Percentiles rank a stretch among this genome's conserved stretches.
phyloP scores from a whole-genome alignment of 2,888 invertebrate genomes.

The Drosophila flavopinicola region DNA sequence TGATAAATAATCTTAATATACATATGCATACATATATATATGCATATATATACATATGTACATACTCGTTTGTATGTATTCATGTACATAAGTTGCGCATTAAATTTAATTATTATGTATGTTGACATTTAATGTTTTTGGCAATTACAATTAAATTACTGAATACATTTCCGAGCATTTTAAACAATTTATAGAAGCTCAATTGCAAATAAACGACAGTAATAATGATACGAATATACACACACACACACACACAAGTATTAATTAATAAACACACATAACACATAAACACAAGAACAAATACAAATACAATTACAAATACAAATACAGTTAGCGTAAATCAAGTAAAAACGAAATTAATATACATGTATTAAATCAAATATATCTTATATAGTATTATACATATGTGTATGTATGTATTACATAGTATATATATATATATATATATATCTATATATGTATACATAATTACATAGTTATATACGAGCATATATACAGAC shows the following conservation, averaged over 20 bases:
- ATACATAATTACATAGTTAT: slow-evolving; percentile 43
- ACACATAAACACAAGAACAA: slow-evolving; percentile 3
- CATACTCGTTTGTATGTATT: slow-evolving; percentile 19
- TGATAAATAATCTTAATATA: slow-evolving; percentile 2
- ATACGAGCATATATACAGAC: slow-evolving; percentile 47
- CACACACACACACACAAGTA: too few relatives aligned
- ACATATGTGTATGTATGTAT: slow-evolving; percentile 25
- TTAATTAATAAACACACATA: slow-evolving; percentile 16
- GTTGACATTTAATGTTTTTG: slow-evolving; percentile 38
- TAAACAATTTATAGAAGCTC: slow-evolving; percentile 20
- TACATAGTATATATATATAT: slow-evolving; percentile 21
- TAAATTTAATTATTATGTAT: slow-evolving; percentile 51
- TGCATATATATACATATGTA: slow-evolving; percentile 3
- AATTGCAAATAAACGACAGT: slow-evolving; percentile 8
- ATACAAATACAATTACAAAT: slow-evolving; percentile 10
- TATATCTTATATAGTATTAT: slow-evolving; percentile 38
- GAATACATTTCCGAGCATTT: slow-evolving; percentile 20
- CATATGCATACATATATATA: too few relatives aligned
- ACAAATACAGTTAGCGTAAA: slow-evolving; percentile 29
- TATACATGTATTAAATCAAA: slow-evolving; percentile 59
- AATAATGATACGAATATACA: slow-evolving; percentile 18
- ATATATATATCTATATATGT: slow-evolving; percentile 18
- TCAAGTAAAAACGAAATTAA: slow-evolving; percentile 18
- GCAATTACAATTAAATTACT: slow-evolving; percentile 15
- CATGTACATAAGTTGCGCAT: slow-evolving; percentile 36